A percentile compares a stretch with the other conserved stretches of the same genome.
Conservation (phyloP, 2,797 vertebrate genomes). For the Danio jaintianensis region DNA sequence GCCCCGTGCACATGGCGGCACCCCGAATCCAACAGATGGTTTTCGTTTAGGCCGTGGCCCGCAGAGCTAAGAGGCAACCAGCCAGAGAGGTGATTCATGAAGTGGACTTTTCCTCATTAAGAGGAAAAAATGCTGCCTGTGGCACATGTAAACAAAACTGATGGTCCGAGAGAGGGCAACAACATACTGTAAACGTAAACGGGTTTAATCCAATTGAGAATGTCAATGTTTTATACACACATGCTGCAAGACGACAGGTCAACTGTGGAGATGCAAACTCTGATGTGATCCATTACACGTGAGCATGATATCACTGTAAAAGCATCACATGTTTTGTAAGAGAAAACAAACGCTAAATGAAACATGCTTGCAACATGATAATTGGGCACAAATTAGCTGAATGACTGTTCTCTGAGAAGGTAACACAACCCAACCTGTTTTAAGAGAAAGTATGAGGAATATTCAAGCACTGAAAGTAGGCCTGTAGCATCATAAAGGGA, state of each 20-base stretch:
- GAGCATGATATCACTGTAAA: conserved; percentile 27
- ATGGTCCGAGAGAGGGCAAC: conserved; percentile 5
- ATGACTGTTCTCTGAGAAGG: neutral
- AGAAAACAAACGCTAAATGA: neutral
- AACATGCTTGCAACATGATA: neutral
- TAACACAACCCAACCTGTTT: neutral
- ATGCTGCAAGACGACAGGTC: neutral
- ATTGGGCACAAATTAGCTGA: neutral
- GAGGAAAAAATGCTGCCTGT: conserved; percentile 58
- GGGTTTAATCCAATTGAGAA: neutral
- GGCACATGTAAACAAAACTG: conserved; percentile 64
- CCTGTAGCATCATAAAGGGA: neutral
- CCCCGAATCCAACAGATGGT: conserved; percentile 78
- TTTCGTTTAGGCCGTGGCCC: conserved; percentile 75
- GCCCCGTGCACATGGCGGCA: conserved; percentile 74
- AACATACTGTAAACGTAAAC: neutral
- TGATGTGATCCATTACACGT: conserved; percentile 18
- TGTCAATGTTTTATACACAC: neutral
- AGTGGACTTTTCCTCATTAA: conserved; percentile 65
- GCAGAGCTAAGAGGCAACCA: conserved; percentile 67
- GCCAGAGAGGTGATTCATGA: conserved; percentile 80
- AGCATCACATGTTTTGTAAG: neutral
- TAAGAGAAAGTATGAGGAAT: neutral
- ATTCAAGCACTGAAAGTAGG: neutral
- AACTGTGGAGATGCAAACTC: conserved; percentile 8